A percentile compares a stretch with the other conserved stretches of the same genome.
These are phyloP conservation scores for Cyprinodon tularosa DNA, from an alignment of 2,113 vertebrate genomes.

Conservation along the genomic window DNA sequence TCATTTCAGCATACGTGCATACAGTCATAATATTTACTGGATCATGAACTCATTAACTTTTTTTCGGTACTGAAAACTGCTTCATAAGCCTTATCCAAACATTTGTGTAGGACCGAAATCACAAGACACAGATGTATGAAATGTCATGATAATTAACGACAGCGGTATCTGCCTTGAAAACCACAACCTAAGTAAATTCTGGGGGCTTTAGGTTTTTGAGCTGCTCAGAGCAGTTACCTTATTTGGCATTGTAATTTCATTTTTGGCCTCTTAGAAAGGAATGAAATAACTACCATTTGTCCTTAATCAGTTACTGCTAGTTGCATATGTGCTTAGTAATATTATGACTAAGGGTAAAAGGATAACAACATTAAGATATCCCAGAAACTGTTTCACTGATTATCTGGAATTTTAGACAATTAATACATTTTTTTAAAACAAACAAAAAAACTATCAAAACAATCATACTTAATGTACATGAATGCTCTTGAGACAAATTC, in stretches of 20 bases:
- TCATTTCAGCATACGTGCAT: slow-evolving; percentile 21
- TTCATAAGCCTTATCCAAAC: slow-evolving; percentile 22
- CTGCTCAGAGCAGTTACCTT: slow-evolving; percentile 29
- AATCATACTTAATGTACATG: background rate
- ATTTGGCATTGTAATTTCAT: slow-evolving; percentile 34
- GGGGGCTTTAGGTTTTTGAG: slow-evolving; percentile 16
- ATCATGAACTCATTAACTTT: slow-evolving; percentile 40
- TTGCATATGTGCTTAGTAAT: background rate
- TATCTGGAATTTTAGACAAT: no score
- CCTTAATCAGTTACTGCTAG: slow-evolving; percentile 3
- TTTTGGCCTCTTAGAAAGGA: slow-evolving; percentile 13
- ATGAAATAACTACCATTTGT: background rate
- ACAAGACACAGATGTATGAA: slow-evolving; percentile 10
- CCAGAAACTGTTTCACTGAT: background rate
- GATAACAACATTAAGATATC: background rate
- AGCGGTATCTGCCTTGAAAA: slow-evolving; percentile 11
- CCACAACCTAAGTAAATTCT: background rate
- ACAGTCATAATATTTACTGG: slow-evolving; percentile 21
- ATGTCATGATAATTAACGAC: slow-evolving; percentile 14
- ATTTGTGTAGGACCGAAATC: slow-evolving; percentile 27
- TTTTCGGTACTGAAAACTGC: slow-evolving; percentile 15
- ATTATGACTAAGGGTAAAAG: slow-evolving; percentile 4
- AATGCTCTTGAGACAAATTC: background rate
- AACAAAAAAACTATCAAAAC: no score
- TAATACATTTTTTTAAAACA: no score